Base-by-base conservation (phyloP, 2,113 vertebrate species). In the Grallaria varia region DNA sequence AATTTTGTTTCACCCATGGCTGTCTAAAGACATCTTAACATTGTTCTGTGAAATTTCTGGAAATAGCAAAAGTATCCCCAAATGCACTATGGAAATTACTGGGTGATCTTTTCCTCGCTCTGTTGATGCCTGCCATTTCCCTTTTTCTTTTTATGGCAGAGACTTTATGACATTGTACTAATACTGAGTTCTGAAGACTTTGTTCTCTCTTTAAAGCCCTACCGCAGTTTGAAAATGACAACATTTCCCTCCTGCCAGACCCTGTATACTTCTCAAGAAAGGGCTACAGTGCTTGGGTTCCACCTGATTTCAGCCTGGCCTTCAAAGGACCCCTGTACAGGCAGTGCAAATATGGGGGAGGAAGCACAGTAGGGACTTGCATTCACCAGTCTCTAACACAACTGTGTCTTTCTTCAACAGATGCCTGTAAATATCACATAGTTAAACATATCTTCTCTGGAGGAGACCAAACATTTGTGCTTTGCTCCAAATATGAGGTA, bases 381-480 rank as follows among this genome's bases (percentile, higher is more conserved):
- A 10, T 64, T 68, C 15, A 40, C 82, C 44, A 63, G 0, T 52
- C 23, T 90, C 28, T 95, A 60, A 91, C 12, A 50, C 14, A 62
- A 4, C 16, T 5, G 0, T 17, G 6, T 87, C 40, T 94, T 91
- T 96, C 92, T 97, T 92, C 68, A 93, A 91, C 97, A 98, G 98
- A 98, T 96, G 97, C 97, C 44, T 98, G 98, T 93, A 98, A 98
- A 92, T 98, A 98, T 37, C 98, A 97, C 87, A 96, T 98, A 81
- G 98, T 99, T 97, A 98, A 98, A 95, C 99, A 98, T 96, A 98
- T 99, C 94, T 98, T 99, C 97, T 99, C 98, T 97, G 99, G 99
- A 97, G 99, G 99, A 95, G 99, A 99, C 97, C 99, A 99, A 84
- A 99, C 98, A 59, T 99, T 99, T 97, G 97, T 99, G 74, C 97